These are phyloP conservation scores for Phrynocephalus versicolor DNA, from an alignment of 2,113 vertebrate species.

Conservation along the genomic window DNA sequence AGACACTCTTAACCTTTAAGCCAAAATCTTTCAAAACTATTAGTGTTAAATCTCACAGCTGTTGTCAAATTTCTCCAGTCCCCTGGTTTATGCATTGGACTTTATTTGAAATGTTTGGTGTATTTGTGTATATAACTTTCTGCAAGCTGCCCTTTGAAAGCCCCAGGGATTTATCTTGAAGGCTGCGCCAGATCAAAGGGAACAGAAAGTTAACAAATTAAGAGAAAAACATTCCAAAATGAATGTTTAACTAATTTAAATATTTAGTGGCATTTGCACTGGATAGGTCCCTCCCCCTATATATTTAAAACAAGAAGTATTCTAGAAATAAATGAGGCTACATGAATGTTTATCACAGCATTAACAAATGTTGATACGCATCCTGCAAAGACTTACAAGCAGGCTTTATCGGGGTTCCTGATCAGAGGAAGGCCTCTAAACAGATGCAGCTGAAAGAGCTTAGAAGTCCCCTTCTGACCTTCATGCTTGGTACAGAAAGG, in stretches of 20 bases:
- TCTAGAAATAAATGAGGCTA: constrained; percentile 73
- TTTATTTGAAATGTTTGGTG: constrained; percentile 84
- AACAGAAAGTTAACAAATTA: constrained; percentile 81
- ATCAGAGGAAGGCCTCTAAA: background rate
- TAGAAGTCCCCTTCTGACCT: too few relatives aligned
- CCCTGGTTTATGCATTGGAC: constrained; percentile 77
- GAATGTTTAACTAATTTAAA: constrained; percentile 81
- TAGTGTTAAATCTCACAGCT: constrained; percentile 81
- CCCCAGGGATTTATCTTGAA: constrained; percentile 78
- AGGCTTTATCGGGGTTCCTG: constrained; percentile 26
- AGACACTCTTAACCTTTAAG: constrained; percentile 85
- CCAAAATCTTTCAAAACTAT: constrained; percentile 85
- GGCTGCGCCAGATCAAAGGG: constrained; percentile 77
- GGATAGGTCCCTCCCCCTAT: constrained; percentile 66
- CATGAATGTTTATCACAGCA: constrained; percentile 67
- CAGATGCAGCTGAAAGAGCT: background rate
- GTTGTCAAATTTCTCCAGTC: constrained; percentile 77
- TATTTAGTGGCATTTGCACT: constrained; percentile 76
- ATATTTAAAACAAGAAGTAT: constrained; percentile 72
- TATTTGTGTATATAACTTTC: constrained; percentile 84
- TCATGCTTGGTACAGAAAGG: background rate
- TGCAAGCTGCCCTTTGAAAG: constrained; percentile 79
- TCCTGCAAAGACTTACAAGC: constrained; percentile 50
- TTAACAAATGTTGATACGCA: constrained; percentile 73
- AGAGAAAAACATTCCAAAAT: constrained; percentile 80